phyloP scores from a whole-genome alignment of 2,888 invertebrate genomes.

The Drosophila rubida region DNA sequence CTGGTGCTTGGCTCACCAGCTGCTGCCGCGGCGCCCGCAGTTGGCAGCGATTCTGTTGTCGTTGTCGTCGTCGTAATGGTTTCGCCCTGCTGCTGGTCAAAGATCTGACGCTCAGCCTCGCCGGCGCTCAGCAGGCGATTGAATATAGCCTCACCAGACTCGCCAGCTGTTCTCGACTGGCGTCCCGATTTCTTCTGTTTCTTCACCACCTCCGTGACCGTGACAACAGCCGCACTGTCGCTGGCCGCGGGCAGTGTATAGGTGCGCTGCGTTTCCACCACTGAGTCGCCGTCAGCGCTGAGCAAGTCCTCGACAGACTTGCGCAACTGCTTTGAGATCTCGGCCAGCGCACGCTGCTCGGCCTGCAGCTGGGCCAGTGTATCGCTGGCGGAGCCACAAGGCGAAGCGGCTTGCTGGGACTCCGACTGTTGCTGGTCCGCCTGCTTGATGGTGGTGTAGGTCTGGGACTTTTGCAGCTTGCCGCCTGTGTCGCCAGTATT shows the following conservation, averaged over 20 bases:
- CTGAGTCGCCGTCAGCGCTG: conserved; percentile 63
- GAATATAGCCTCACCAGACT: conserved; percentile 78
- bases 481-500: conserved; percentile 73
- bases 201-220: conserved; percentile 72
- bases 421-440: conserved; percentile 35
- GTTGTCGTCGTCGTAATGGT: conserved; percentile 81
- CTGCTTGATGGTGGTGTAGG: conserved; percentile 78
- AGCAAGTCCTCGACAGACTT: conserved; percentile 81
- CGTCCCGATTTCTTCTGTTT: conserved; percentile 55
- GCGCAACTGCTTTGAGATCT: conserved; percentile 81
- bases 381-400: conserved; percentile 27
- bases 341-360: conserved; percentile 80
- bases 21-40: conserved; percentile 20
- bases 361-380: conserved; percentile 79
- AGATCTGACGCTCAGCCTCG: conserved; percentile 71
- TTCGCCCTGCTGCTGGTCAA: conserved; percentile 78
- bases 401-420: background rate
- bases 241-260: conserved; percentile 61
- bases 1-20: conserved; percentile 64
- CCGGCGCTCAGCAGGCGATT: conserved; percentile 76
- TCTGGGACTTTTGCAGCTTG: conserved; percentile 81
- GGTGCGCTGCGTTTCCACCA: conserved; percentile 69
- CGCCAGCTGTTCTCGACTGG: conserved; percentile 7
- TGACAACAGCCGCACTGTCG: conserved; percentile 58
- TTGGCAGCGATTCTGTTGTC: conserved; percentile 70